These are phyloP conservation scores for Scarus forsteni DNA, from an alignment of 2,797 vertebrate genomes.

Conservation along the genomic window DNA sequence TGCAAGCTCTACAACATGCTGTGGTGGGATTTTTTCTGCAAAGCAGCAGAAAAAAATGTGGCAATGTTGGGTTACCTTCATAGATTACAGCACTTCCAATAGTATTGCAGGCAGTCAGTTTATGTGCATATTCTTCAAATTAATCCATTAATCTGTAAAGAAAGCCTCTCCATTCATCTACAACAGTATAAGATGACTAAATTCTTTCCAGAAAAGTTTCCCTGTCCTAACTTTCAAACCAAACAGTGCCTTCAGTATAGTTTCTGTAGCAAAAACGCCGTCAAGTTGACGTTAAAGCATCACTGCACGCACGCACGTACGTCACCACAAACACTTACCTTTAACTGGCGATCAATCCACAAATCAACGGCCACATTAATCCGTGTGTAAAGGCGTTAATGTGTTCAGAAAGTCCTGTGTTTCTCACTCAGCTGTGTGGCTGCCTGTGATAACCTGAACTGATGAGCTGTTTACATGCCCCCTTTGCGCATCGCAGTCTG, in stretches of 20 bases:
- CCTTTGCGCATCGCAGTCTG: too few species aligned
- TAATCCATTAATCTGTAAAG: too few species aligned
- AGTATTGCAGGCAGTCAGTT: neutral
- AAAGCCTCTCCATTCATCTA: neutral
- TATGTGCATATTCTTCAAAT: neutral
- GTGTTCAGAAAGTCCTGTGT: too few species aligned
- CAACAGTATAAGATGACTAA: conserved; percentile 2
- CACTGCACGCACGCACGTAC: neutral
- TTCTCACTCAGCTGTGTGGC: too few species aligned
- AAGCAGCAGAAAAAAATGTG: neutral
- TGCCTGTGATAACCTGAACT: too few species aligned
- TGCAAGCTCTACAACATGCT: conserved; percentile 15
- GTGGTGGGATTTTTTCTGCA: conserved; percentile 15
- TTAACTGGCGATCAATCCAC: conserved; percentile 65
- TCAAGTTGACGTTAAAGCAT: neutral
- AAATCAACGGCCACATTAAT: conserved; percentile 73
- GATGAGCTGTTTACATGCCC: too few species aligned
- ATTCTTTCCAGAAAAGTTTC: conserved; percentile 24
- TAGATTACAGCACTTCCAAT: too few species aligned
- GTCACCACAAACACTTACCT: conserved; percentile 72
- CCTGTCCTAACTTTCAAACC: neutral
- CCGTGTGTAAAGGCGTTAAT: conserved; percentile 38
- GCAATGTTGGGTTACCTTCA: neutral
- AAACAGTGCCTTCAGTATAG: neutral
- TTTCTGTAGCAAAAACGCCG: neutral